Conservation (phyloP, 2,797 vertebrate genomes). For the Eulemur mongoz region DNA sequence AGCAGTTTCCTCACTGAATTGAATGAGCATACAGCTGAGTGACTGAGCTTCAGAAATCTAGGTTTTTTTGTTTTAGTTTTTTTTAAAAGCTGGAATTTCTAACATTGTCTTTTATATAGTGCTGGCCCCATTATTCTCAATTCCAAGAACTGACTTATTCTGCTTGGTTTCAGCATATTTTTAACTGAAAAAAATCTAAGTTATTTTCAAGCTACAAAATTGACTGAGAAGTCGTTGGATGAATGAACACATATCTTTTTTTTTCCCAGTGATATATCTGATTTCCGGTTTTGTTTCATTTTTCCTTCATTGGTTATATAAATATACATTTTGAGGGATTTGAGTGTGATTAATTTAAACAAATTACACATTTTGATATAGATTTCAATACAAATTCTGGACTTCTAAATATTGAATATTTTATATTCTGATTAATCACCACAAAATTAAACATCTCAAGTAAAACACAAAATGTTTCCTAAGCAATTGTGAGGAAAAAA, state of each 20-base stretch:
- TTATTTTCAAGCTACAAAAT: conserved; percentile 11
- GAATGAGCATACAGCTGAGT: background rate
- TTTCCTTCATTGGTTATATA: background rate
- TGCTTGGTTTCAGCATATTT: background rate
- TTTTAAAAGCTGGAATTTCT: background rate
- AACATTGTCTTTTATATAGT: background rate
- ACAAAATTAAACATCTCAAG: background rate
- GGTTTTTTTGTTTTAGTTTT: background rate
- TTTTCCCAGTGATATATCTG: background rate
- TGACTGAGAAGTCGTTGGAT: background rate
- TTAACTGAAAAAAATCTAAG: conserved; percentile 22
- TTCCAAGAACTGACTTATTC: background rate
- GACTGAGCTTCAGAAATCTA: background rate
- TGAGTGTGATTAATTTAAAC: background rate
- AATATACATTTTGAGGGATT: background rate
- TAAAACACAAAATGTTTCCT: background rate
- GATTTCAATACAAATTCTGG: background rate
- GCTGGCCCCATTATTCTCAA: background rate
- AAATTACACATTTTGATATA: background rate
- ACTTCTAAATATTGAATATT: conserved; percentile 21
- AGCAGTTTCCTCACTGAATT: background rate
- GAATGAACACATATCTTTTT: background rate
- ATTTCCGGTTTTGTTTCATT: background rate
- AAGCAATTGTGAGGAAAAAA: background rate
- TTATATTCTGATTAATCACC: background rate